Evolutionary conservation across 2,888 invertebrate genomes (phyloP).

Genomic region (Leptinotarsa peninsularis): DNA sequence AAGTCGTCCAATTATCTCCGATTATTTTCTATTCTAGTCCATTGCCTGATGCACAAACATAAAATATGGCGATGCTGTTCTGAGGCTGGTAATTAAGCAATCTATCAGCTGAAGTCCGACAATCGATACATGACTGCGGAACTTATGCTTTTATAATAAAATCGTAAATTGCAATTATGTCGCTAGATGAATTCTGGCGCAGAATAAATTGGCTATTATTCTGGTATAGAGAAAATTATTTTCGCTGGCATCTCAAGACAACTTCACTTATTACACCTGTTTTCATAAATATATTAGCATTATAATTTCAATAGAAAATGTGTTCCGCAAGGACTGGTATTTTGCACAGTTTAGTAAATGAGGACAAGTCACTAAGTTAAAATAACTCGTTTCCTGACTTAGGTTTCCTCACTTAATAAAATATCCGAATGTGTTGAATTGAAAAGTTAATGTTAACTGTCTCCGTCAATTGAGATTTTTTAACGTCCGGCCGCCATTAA

Average conservation of each 20-base stretch:
- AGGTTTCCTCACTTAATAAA: no score
- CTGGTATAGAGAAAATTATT: background rate
- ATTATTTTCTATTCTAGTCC: slow-evolving; percentile 62
- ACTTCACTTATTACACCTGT: no score
- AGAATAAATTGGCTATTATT: background rate
- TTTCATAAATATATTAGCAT: no score
- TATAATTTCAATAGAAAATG: no score
- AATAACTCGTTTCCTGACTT: no score
- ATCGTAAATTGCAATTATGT: slow-evolving; percentile 41
- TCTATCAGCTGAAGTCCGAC: slow-evolving; percentile 62
- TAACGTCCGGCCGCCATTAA: no score
- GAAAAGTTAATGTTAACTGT: no score
- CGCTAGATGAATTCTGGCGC: slow-evolving; percentile 2
- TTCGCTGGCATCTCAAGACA: background rate
- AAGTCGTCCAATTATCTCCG: slow-evolving; percentile 63
- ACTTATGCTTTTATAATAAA: slow-evolving; percentile 47
- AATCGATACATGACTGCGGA: slow-evolving; percentile 46
- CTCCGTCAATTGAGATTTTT: no score
- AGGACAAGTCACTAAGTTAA: no score
- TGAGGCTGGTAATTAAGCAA: slow-evolving; percentile 64
- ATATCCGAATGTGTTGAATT: no score
- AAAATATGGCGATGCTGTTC: slow-evolving; percentile 62
- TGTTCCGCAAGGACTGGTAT: no score
- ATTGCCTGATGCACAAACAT: slow-evolving; percentile 52
- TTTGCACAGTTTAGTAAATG: no score